Base-by-base conservation (phyloP, 2,888 invertebrate genomes). In the Drosophila paramelanica region DNA sequence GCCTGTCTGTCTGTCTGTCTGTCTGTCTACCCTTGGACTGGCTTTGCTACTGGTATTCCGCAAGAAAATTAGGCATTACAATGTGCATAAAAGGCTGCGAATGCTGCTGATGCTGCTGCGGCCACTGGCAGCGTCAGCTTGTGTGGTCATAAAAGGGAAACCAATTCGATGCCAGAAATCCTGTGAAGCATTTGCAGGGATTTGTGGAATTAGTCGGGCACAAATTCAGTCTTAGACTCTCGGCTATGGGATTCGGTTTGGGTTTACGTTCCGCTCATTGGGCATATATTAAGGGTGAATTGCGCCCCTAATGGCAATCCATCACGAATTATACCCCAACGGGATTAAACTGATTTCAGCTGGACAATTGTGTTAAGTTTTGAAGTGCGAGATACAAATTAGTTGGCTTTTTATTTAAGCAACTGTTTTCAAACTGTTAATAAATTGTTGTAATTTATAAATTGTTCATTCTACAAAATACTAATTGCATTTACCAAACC, bases 21-120 rank as follows among this genome's bases (percentile, higher is more conserved):
- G 17, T 33, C 4, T 23, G 38, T 20, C 33, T 27, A 50, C 36
- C 53, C 55, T 39, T 42, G 36, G 33, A 56, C 55, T 66, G 41
- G 52, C 55, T 61, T 65, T 49, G 27, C 10, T 42, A 25, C n/a
- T 62, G 59, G 47, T 36, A 55, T 64, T 56, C 50, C 50, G 65
- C 70, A 64, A 80, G 68, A 62, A 86, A 86, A 88, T 86, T 86
- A 86, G 88, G 88, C 79, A 81, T 81, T 79, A 86, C 79, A 86
- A 80, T 69, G 66, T 62, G 65, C 62, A 77, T 84, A 83, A 86
- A 86, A 65, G 79, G 59, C 67, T 61, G 47, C 49, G 45, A 43
- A 55, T 41, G 52, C 36, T 57, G 17, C 17, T 17, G 17, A 17
- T 17, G 17, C 17, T n/a, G 58, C 39, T 56, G 58, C 43, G 20